These are phyloP conservation scores for Brachionus plicatilis DNA, from an alignment of 1,140 invertebrate species.

Conservation along the genomic window DNA sequence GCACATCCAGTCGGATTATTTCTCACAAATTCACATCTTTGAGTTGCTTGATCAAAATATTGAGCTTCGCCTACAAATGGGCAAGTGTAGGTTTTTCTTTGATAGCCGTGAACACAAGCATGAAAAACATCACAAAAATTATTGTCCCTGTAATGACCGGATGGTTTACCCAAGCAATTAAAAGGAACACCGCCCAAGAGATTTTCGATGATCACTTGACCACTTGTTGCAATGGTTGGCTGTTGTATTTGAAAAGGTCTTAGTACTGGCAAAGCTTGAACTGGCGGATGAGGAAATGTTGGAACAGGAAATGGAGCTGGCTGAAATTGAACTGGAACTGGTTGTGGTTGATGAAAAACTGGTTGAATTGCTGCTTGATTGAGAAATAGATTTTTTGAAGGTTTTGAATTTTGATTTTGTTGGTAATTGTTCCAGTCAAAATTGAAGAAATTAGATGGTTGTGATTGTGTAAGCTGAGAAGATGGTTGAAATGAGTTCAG, in stretches of 20 bases:
- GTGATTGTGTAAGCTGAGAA: not conserved
- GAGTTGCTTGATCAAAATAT: constrained; percentile 32
- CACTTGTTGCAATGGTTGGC: not conserved
- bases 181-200: constrained; percentile 25
- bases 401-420: not conserved
- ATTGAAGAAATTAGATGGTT: not conserved
- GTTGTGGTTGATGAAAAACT: not conserved
- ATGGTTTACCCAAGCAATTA: not conserved
- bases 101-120: constrained; percentile 36
- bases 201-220: constrained; percentile 14
- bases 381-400: not conserved
- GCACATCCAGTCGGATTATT: not conserved
- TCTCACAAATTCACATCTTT: not conserved
- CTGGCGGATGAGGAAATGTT: not conserved
- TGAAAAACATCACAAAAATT: constrained; percentile 40
- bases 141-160: constrained; percentile 28
- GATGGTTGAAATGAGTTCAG: not conserved
- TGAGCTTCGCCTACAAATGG: not conserved
- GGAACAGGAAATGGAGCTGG: not conserved
- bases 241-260: constrained; percentile 24
- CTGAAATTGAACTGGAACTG: not conserved
- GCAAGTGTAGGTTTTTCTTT: constrained; percentile 19
- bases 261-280: not conserved
- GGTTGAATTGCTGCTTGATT: not conserved
- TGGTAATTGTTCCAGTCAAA: not conserved